Percentiles rank a stretch among this genome's conserved stretches.
phyloP scores from a whole-genome alignment of 2,113 vertebrate genomes.

The Puma concolor region DNA sequence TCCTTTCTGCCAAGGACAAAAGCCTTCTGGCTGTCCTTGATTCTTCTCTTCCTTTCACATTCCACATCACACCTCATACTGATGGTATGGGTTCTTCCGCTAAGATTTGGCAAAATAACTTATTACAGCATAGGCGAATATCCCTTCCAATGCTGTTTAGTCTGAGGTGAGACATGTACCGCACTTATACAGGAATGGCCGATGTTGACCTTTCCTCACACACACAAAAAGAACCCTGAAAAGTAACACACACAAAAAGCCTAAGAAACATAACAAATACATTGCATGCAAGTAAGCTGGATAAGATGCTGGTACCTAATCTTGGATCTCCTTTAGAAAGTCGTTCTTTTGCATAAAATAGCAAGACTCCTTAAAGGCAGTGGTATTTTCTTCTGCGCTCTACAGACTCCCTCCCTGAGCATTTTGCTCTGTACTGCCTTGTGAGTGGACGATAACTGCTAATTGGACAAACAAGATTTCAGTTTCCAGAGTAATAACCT shows the following conservation, averaged over 20 bases:
- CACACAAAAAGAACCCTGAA: background rate
- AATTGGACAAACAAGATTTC: background rate
- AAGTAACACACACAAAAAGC: background rate
- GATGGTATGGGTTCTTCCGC: background rate
- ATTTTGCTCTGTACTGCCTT: background rate
- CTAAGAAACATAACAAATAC: background rate
- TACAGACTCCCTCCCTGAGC: background rate
- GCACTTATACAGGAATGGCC: background rate
- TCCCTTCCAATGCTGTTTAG: background rate
- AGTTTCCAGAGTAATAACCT: constrained; percentile 30
- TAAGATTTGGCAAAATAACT: background rate
- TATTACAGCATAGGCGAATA: background rate
- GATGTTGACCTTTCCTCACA: background rate
- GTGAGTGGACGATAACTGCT: background rate
- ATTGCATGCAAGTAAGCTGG: background rate
- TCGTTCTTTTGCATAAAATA: background rate
- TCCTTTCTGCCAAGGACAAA: background rate
- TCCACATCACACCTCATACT: background rate
- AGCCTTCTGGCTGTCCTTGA: background rate
- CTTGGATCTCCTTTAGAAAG: background rate
- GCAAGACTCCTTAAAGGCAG: background rate
- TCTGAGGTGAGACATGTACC: background rate
- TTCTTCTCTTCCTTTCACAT: background rate
- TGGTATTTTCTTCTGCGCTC: background rate
- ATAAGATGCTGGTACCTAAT: background rate